phyloP scores from a whole-genome alignment of 2,888 invertebrate species.

The Drosophila acutilabella region DNA sequence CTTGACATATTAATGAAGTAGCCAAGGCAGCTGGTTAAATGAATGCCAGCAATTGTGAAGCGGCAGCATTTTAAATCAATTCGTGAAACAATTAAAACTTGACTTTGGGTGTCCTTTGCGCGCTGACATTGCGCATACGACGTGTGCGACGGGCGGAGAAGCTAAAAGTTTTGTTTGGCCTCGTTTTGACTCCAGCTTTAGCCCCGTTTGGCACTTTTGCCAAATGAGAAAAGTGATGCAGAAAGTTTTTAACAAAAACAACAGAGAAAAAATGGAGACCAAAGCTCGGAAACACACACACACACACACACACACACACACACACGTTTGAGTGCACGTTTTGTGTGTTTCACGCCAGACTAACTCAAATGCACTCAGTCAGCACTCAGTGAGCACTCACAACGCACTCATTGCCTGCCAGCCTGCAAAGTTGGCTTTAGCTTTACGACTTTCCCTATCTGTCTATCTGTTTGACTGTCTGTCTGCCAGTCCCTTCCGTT shows the following conservation, averaged over 20 bases:
- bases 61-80: slow-evolving; percentile 70
- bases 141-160: slow-evolving; percentile 28
- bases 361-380: slow-evolving; percentile 31
- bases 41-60: slow-evolving; percentile 31
- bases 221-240: slow-evolving; percentile 51
- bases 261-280: neutral
- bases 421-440: slow-evolving; percentile 40
- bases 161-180: slow-evolving; percentile 13
- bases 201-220: slow-evolving; percentile 38
- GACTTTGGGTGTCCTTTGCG: slow-evolving; percentile 37
- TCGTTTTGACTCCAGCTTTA: slow-evolving; percentile 15
- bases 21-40: slow-evolving; percentile 49
- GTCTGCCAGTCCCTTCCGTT: neutral
- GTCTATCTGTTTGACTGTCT: neutral
- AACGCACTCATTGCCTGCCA: slow-evolving; percentile 38
- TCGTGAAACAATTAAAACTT: slow-evolving; percentile 74
- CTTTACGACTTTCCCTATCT: slow-evolving; percentile 35
- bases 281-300: neutral
- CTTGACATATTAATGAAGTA: slow-evolving; percentile 72
- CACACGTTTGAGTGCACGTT: slow-evolving; percentile 33
- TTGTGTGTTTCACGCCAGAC: slow-evolving; percentile 16
- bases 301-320: slow-evolving; percentile 11
- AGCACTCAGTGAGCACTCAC: slow-evolving; percentile 38
- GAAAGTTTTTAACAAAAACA: slow-evolving; percentile 35
- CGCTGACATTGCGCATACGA: slow-evolving; percentile 55